Evolutionary conservation across 2,888 invertebrate genomes (phyloP).

Genomic region (Dynastes hyllus): DNA sequence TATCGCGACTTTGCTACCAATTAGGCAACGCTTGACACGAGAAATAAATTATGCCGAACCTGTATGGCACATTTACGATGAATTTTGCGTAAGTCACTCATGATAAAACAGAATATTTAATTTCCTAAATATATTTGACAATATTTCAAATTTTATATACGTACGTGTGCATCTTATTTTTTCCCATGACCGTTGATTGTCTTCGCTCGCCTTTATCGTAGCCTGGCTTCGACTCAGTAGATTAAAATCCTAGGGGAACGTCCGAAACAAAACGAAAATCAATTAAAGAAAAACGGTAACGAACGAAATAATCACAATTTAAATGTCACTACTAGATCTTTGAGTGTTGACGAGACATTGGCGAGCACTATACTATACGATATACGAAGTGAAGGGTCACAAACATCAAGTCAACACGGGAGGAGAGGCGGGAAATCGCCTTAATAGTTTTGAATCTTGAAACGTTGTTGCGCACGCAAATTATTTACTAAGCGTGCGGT

Average conservation of each 20-base stretch:
- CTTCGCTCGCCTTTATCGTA: not conserved
- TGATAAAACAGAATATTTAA: not conserved
- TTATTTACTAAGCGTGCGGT: slow-evolving; percentile 31
- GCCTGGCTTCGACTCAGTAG: not conserved
- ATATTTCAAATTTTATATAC: slow-evolving; percentile 45
- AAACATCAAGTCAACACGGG: slow-evolving; percentile 30
- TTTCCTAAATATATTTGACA: not conserved
- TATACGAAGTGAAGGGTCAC: slow-evolving; percentile 53
- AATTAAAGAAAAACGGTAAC: not conserved
- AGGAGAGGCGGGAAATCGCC: slow-evolving; percentile 50
- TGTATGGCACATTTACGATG: too few relatives aligned
- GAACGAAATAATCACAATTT: slow-evolving; percentile 46
- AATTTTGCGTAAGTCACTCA: too few relatives aligned
- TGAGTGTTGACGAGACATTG: slow-evolving; percentile 46
- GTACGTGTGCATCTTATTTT: slow-evolving; percentile 63
- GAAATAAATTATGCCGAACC: not conserved
- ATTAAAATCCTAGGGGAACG: slow-evolving; percentile 1
- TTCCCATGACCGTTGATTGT: slow-evolving; percentile 56
- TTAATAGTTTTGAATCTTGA: slow-evolving; percentile 52
- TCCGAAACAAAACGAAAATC: slow-evolving; percentile 26
- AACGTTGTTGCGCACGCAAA: slow-evolving; percentile 48
- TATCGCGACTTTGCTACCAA: too few relatives aligned
- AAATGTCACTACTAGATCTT: slow-evolving; percentile 41
- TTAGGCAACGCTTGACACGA: not conserved
- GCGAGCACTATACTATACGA: slow-evolving; percentile 47